These are phyloP conservation scores for Acanthornis magna DNA, from an alignment of 2,797 vertebrate species.

Conservation along the genomic window DNA sequence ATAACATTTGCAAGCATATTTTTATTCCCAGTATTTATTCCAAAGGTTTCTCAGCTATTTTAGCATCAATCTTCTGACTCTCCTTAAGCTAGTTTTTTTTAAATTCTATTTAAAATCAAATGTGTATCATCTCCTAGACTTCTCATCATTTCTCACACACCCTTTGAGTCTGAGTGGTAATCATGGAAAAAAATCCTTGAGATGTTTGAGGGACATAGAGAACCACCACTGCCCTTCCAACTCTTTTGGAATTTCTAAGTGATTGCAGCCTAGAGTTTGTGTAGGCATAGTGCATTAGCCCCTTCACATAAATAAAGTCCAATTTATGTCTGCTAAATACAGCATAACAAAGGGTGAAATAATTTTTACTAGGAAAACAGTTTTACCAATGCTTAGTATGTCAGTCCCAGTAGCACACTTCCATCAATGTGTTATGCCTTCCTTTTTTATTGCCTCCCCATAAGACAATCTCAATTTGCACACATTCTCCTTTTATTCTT, in stretches of 20 bases:
- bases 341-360: not conserved
- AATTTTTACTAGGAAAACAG: not conserved
- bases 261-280: not conserved
- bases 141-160: not conserved
- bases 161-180: not conserved
- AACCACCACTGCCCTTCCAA: not conserved
- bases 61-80: not conserved
- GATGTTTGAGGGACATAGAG: not conserved
- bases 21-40: not conserved
- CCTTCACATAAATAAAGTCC: not conserved
- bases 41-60: not conserved
- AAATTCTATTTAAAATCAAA: not conserved
- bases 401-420: not conserved
- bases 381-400: not conserved
- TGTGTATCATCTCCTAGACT: not conserved
- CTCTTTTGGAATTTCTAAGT: not conserved
- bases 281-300: not conserved
- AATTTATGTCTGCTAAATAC: not conserved
- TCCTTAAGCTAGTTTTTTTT: not conserved
- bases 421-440: not conserved
- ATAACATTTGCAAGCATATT: not conserved
- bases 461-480: not conserved
- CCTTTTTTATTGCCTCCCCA: not conserved
- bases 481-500: not conserved
- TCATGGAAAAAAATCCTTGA: not conserved